A percentile compares a stretch with the other conserved stretches of the same genome.
phyloP scores from a whole-genome alignment of 2,113 vertebrate species.

The Brachypodius melanocephalos region DNA sequence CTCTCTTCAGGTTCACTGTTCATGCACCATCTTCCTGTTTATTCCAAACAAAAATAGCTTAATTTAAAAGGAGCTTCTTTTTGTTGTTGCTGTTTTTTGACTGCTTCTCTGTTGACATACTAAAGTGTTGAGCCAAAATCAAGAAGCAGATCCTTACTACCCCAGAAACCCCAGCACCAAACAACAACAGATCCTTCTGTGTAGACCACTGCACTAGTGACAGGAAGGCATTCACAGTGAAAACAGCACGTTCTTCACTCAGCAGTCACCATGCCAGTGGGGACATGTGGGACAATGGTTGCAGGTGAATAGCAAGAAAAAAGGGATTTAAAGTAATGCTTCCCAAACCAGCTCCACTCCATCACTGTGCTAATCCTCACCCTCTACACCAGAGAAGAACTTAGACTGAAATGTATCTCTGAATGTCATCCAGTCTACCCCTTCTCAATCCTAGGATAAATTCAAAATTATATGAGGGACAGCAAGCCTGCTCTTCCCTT shows the following conservation, averaged over 20 bases:
- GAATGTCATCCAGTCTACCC: neutral
- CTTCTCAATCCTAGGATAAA: neutral
- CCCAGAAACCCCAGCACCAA: neutral
- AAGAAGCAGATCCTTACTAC: neutral
- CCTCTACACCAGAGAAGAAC: neutral
- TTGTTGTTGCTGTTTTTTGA: neutral
- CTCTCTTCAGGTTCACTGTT: neutral
- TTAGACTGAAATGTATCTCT: neutral
- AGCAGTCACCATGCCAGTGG: neutral
- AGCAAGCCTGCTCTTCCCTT: neutral
- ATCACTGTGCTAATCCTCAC: accelerated
- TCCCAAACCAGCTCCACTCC: neutral
- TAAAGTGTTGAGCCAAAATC: neutral
- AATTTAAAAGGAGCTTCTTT: neutral
- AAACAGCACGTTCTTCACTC: neutral
- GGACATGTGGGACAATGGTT: neutral
- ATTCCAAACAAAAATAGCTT: neutral
- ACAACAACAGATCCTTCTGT: neutral
- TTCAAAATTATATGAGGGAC: neutral
- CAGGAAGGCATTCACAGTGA: neutral
- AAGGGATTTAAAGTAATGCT: neutral
- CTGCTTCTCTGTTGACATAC: neutral
- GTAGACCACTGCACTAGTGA: neutral
- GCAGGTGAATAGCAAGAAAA: neutral
- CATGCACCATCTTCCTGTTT: neutral